Conservation (phyloP, 2,888 invertebrate species). For the Punctoribates punctum region DNA sequence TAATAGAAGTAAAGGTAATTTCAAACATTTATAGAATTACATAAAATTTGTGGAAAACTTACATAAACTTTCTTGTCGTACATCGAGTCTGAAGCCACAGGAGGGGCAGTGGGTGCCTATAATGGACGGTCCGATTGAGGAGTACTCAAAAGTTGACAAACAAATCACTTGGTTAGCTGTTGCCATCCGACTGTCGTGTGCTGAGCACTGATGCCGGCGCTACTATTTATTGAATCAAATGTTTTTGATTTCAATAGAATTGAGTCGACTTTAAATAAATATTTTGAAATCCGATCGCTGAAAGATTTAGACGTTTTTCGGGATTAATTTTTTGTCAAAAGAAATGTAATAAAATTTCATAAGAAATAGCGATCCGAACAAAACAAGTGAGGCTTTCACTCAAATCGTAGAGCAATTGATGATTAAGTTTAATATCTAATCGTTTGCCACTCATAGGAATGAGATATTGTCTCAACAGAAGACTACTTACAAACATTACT, state of each 20-base stretch:
- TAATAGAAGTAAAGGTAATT: too few species aligned
- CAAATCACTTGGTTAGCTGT: conserved; percentile 16
- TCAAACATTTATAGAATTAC: not conserved
- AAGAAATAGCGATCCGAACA: too few species aligned
- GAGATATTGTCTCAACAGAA: not conserved
- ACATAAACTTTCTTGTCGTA: conserved; percentile 21
- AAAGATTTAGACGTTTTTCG: too few species aligned
- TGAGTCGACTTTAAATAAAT: too few species aligned
- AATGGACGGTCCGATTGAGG: not conserved
- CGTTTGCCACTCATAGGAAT: not conserved
- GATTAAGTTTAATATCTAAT: not conserved
- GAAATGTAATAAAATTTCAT: too few species aligned
- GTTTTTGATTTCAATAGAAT: too few species aligned
- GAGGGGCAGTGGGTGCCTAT: conserved; percentile 5
- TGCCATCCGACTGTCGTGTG: not conserved
- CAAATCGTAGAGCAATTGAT: not conserved
- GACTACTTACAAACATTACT: not conserved
- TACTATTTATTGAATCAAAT: too few species aligned
- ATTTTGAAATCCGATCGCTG: too few species aligned
- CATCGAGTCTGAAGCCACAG: conserved; percentile 12
- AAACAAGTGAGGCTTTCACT: not conserved
- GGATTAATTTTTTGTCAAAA: too few species aligned
- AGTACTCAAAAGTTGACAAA: conserved; percentile 18
- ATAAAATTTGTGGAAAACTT: not conserved
- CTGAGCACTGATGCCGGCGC: not conserved